phyloP scores from a whole-genome alignment of 2,797 vertebrate species.

The Arctocebus calabarensis region DNA sequence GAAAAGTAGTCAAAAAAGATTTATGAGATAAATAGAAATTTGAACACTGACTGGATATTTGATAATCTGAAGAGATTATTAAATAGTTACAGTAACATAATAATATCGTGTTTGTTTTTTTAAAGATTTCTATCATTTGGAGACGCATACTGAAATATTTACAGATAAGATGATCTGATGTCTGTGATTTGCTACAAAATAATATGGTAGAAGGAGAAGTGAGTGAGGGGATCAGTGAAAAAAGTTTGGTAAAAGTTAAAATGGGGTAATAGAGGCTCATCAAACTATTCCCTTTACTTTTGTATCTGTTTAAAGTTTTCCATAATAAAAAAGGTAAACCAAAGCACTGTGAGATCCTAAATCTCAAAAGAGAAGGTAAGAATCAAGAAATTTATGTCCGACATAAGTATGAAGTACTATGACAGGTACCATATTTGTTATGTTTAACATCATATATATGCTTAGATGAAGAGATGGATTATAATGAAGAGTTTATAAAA shows the following conservation, averaged over 20 bases:
- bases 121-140: background rate
- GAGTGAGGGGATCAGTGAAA: background rate
- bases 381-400: background rate
- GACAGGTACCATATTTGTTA: background rate
- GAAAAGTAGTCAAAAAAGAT: background rate
- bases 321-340: constrained; percentile 21
- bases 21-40: constrained; percentile 23
- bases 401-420: background rate
- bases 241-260: background rate
- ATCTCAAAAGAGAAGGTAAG: constrained; percentile 8
- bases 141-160: background rate
- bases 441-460: background rate
- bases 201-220: background rate
- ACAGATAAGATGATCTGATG: constrained; percentile 3
- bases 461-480: background rate
- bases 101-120: background rate
- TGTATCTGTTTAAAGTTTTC: background rate
- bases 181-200: constrained; percentile 45
- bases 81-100: background rate
- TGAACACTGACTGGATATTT: background rate
- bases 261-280: background rate
- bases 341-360: background rate
- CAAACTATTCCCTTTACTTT: background rate
- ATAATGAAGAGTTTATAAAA: too few relatives aligned
- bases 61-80: constrained; percentile 38